These are phyloP conservation scores for Heptranchias perlo DNA, from an alignment of 2,113 vertebrate genomes.

Conservation along the genomic window DNA sequence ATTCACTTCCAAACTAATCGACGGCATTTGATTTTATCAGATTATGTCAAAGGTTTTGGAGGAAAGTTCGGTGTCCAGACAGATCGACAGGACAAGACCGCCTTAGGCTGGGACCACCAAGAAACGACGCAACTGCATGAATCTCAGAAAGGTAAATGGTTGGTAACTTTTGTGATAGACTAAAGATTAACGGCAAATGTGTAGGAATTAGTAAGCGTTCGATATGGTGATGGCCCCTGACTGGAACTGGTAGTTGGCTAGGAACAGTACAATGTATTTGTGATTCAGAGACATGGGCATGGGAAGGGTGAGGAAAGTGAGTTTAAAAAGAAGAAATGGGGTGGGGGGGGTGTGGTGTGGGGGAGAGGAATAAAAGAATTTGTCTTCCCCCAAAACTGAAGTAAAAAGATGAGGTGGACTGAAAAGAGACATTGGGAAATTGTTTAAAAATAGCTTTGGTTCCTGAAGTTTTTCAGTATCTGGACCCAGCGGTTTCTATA, in stretches of 20 bases:
- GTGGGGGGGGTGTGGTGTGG: background rate
- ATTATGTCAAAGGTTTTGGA: constrained; percentile 91
- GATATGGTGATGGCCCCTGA: background rate
- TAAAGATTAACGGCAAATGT: background rate
- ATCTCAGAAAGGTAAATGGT: constrained; percentile 82
- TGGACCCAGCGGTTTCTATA: background rate
- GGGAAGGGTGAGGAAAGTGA: background rate
- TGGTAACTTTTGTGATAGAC: background rate
- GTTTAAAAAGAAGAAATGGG: background rate
- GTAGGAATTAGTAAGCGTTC: background rate
- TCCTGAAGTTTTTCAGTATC: background rate
- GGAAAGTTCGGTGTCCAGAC: constrained; percentile 96
- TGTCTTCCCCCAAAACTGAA: background rate
- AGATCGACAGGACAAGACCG: constrained; percentile 92
- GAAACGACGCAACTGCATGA: constrained; percentile 90
- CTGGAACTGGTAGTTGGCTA: background rate
- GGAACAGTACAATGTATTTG: background rate
- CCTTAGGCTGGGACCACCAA: constrained; percentile 95
- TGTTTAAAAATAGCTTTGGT: background rate
- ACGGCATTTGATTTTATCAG: constrained; percentile 49
- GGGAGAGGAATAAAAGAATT: background rate
- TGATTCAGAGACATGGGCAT: background rate
- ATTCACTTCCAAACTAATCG: background rate
- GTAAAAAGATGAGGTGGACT: too few species aligned
- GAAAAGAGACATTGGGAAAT: background rate